A percentile compares a stretch with the other conserved stretches of the same genome.
phyloP scores from a whole-genome alignment of 2,888 invertebrate species.

The Mesoligia furuncula region DNA sequence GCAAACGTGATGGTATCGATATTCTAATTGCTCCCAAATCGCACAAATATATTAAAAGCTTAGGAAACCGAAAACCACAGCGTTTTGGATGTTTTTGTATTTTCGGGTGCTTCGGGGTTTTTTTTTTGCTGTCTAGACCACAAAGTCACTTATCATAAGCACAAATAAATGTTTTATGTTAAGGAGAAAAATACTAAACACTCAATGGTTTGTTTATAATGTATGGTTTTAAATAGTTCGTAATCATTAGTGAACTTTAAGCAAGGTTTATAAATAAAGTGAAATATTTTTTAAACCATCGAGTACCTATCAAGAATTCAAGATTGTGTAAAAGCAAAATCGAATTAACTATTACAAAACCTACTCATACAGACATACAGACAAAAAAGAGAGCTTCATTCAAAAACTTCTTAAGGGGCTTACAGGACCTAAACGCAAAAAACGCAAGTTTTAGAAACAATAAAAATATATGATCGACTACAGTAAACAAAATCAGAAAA shows the following conservation, averaged over 20 bases:
- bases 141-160: background rate
- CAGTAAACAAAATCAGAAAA: too few species aligned
- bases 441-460: too few species aligned
- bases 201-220: background rate
- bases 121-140: background rate
- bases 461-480: too few species aligned
- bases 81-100: background rate
- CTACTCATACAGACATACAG: background rate
- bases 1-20: too few species aligned
- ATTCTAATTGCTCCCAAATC: background rate
- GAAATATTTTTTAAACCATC: background rate
- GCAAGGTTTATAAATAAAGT: background rate
- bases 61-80: background rate
- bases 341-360: background rate
- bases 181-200: background rate
- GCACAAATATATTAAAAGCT: background rate
- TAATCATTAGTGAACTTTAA: background rate
- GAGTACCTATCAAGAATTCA: background rate
- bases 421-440: too few species aligned
- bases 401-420: slow-evolving; percentile 18
- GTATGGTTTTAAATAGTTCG: too few species aligned
- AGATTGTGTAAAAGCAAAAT: background rate
- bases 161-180: background rate
- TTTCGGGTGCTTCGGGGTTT: background rate
- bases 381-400: background rate